phyloP scores from a whole-genome alignment of 2,888 invertebrate genomes.

The Cataglyphis livida region DNA sequence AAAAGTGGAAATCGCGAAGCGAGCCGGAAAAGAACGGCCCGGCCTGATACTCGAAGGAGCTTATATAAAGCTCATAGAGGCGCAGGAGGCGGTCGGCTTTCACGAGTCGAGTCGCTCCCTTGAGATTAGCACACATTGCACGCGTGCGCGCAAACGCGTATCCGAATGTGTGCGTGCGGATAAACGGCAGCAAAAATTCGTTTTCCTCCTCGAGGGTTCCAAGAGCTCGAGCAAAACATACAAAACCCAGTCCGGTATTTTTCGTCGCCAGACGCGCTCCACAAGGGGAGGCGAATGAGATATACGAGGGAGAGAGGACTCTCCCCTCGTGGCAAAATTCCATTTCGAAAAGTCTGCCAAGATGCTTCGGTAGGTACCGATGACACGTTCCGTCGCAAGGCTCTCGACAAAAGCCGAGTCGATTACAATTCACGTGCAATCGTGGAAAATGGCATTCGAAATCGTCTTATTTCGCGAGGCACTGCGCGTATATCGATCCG shows the following conservation, averaged over 20 bases:
- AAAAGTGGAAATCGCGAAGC: neutral
- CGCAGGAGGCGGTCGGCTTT: constrained; percentile 57
- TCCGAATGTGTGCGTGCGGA: neutral
- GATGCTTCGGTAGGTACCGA: constrained; percentile 34
- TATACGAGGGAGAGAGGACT: neutral
- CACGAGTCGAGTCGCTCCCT: constrained; percentile 60
- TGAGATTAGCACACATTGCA: constrained; percentile 46
- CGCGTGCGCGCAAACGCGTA: neutral
- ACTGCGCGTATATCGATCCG: constrained; percentile 26
- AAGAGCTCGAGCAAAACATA: constrained; percentile 34
- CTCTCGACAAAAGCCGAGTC: constrained; percentile 18
- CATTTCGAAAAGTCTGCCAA: constrained; percentile 58
- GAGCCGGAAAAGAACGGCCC: neutral
- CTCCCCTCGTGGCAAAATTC: constrained; percentile 46
- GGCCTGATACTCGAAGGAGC: constrained; percentile 35
- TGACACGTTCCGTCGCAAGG: constrained; percentile 44
- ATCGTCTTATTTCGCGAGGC: constrained; percentile 35
- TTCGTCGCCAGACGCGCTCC: constrained; percentile 36
- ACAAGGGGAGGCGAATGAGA: constrained; percentile 8
- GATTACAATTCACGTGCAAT: constrained; percentile 34
- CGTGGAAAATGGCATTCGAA: constrained; percentile 38
- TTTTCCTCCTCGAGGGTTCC: constrained; percentile 35
- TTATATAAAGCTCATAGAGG: constrained; percentile 52
- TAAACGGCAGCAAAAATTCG: constrained; percentile 7
- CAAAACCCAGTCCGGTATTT: constrained; percentile 27